phyloP scores from a whole-genome alignment of 2,888 invertebrate species.

The Sinhomidia bicolor region DNA sequence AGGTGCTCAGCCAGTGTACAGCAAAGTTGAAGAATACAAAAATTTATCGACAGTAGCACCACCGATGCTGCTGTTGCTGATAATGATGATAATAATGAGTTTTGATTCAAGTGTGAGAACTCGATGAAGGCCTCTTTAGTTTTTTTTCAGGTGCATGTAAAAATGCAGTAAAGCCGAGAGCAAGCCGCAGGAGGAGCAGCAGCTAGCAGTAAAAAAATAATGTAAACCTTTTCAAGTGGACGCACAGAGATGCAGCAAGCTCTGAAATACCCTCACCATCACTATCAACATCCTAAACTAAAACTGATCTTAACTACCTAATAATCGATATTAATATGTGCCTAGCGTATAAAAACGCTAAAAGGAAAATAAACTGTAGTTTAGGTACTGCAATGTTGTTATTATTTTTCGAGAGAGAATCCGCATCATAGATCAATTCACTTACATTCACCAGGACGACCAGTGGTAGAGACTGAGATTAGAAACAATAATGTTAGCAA shows the following conservation, averaged over 20 bases:
- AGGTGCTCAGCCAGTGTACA: background rate
- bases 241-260: background rate
- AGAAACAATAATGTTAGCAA: background rate
- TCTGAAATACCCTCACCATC: background rate
- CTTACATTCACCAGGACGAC: background rate
- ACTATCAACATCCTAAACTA: background rate
- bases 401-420: background rate
- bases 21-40: background rate
- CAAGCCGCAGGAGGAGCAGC: too few species aligned
- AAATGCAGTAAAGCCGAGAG: too few species aligned
- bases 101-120: conserved; percentile 53
- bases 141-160: conserved; percentile 36
- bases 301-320: background rate
- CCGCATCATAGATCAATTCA: conserved; percentile 18
- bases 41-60: too few species aligned
- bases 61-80: too few species aligned
- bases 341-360: too few species aligned
- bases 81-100: background rate
- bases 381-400: background rate
- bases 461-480: too few species aligned
- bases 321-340: too few species aligned
- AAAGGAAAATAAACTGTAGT: too few species aligned
- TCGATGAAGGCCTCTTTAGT: conserved; percentile 35
- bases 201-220: too few species aligned
- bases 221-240: conserved; percentile 13